Base-by-base conservation (phyloP, 2,888 invertebrate genomes). In the Elysia crispata region DNA sequence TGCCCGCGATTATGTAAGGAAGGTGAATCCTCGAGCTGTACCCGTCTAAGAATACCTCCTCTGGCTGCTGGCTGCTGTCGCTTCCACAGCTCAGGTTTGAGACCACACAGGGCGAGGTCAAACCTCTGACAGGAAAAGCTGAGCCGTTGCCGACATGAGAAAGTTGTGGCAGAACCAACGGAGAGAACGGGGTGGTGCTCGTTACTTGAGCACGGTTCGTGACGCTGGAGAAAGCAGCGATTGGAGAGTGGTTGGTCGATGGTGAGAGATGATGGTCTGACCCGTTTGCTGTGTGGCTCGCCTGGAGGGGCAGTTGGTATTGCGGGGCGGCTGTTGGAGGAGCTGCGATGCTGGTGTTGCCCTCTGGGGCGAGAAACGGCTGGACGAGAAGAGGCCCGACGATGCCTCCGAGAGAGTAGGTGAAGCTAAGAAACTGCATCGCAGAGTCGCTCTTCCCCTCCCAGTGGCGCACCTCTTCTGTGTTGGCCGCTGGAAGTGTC, bases 351-450 rank as follows among this genome's bases (percentile, higher is more conserved):
- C n/a, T 23, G 41, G 3, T 11, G 41, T 41, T 33, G n/a, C 13
- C 15, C 41, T 62, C 70, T 23, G 77, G 70, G 1, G 77, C 69
- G 0, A 78, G 72, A 31, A 78, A 78, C 1, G 78, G 78, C 31
- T 78, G 72, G 50, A 66, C 64, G 11, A 78, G 25, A 20, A 78
- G 73, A 54, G 78, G 78, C 15, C 78, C 78, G 18, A 78, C 23
- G 8, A 78, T 73, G 54, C 78, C 78, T 13, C 78, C 78, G 0
- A 78, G 66, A 25, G 78, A 78, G n/a, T 78, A 78, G 31, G 50
- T 20, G 25, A 78, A 78, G 20, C 78, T 78, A 0, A 78, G 66
- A 23, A 78, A 78, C 78, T 78, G 78, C 78, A 78, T 78, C 62
- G 78, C 78, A 18, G 78, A 64, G 25, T 64, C 73, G n/a, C 73